Conservation (phyloP, 30 jellyfish, hydroid and myxozoan species). For the Nemopilema nomurai region DNA sequence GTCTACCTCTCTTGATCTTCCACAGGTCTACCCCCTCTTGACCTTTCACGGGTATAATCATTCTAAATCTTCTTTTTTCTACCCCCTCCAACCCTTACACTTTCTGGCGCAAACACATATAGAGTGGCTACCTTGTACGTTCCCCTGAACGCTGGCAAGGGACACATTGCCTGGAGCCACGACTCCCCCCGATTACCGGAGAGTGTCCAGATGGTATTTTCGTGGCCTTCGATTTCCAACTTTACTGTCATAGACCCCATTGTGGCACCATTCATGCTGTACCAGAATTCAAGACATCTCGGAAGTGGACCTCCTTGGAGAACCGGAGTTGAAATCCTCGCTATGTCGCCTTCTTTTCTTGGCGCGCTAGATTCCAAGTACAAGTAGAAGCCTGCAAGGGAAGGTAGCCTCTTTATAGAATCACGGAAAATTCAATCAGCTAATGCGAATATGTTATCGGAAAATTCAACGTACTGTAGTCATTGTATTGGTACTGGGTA, state of each 20-base stretch:
- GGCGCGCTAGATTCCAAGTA: slow-evolving; percentile 81
- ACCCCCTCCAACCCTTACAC: too few species aligned
- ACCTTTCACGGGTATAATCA: too few species aligned
- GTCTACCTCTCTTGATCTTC: too few species aligned
- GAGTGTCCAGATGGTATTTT: slow-evolving; percentile 51
- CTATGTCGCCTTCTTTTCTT: slow-evolving; percentile 46
- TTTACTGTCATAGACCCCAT: slow-evolving; percentile 57
- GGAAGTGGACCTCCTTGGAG: slow-evolving; percentile 21
- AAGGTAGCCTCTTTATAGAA: not conserved
- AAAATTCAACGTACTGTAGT: too few species aligned
- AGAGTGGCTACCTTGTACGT: slow-evolving; percentile 68
- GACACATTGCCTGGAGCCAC: slow-evolving; percentile 67
- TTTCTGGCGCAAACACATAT: too few species aligned
- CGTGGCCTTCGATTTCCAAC: not conserved
- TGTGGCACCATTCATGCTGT: slow-evolving; percentile 75
- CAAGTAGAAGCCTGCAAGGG: slow-evolving; percentile 52
- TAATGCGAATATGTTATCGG: not conserved
- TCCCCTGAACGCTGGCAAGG: slow-evolving; percentile 42
- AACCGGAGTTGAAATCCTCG: slow-evolving; percentile 49
- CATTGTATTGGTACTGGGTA: too few species aligned
- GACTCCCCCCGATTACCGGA: slow-evolving; percentile 64
- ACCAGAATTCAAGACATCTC: slow-evolving; percentile 76
- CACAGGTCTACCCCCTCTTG: too few species aligned
- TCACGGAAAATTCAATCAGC: not conserved
- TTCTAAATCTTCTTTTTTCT: too few species aligned